These are phyloP conservation scores for Zygogramma bicolorata DNA, from an alignment of 2,888 invertebrate genomes.

Conservation along the genomic window DNA sequence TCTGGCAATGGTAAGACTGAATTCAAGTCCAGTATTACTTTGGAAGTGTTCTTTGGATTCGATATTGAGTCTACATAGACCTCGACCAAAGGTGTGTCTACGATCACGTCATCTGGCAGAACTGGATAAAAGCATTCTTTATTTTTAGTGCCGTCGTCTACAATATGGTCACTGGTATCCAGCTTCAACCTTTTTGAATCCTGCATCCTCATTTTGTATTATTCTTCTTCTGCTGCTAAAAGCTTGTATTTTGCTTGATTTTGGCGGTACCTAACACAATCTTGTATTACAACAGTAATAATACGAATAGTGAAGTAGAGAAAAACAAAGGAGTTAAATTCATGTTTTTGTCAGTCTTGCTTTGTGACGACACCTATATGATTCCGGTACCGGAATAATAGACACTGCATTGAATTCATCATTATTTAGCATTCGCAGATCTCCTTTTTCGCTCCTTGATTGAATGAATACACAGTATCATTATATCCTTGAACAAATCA, in stretches of 20 bases:
- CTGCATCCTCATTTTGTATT: constrained; percentile 35
- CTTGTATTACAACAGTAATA: constrained; percentile 18
- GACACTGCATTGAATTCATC: not conserved
- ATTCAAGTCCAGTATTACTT: constrained; percentile 72
- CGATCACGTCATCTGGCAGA: constrained; percentile 50
- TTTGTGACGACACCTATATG: not conserved
- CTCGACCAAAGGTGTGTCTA: constrained; percentile 64
- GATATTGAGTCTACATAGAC: constrained; percentile 74
- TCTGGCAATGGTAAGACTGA: constrained; percentile 72
- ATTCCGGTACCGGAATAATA: not conserved
- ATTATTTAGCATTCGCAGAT: not conserved
- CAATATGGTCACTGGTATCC: constrained; percentile 30
- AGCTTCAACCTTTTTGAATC: constrained; percentile 54
- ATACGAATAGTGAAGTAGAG: no score
- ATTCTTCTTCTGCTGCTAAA: not conserved
- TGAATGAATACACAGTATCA: constrained; percentile 19
- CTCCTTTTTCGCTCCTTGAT: not conserved
- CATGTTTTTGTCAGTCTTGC: no score
- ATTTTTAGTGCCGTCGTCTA: not conserved
- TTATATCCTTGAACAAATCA: constrained; percentile 46
- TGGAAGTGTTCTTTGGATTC: constrained; percentile 74
- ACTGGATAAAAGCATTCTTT: constrained; percentile 46
- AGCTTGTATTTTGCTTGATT: not conserved
- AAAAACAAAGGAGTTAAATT: no score
- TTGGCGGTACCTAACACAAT: constrained; percentile 21